Evolutionary conservation across 2,113 vertebrate species (phyloP).

Genomic region (Tragelaphus buxtoni): DNA sequence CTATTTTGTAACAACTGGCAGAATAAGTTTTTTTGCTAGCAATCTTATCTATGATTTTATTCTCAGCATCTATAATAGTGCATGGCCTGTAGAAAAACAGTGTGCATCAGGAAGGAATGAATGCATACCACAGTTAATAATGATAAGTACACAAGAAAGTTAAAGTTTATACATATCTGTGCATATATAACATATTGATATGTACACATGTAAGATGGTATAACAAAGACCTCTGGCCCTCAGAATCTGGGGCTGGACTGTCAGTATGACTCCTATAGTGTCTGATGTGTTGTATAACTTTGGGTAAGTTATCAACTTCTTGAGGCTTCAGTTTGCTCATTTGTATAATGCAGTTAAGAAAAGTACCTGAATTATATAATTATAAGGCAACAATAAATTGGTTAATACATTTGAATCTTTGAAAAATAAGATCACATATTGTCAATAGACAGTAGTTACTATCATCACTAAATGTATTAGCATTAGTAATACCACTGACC

Average conservation of each 20-base stretch:
- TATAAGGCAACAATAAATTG: not conserved
- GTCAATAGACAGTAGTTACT: not conserved
- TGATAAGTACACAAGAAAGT: too few relatives aligned
- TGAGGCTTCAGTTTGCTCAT: not conserved
- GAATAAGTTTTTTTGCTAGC: not conserved
- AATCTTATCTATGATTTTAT: not conserved
- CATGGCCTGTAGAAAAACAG: not conserved
- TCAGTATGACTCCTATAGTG: not conserved
- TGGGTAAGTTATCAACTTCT: not conserved
- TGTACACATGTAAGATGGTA: fast-evolving
- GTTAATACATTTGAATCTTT: not conserved
- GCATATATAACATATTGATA: not conserved
- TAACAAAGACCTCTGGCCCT: not conserved
- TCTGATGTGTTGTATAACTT: not conserved
- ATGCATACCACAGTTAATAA: not conserved
- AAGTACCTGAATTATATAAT: not conserved
- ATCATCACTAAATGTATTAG: not conserved
- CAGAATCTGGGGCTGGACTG: not conserved
- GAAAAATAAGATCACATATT: not conserved
- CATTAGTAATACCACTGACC: not conserved
- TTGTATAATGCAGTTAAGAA: not conserved
- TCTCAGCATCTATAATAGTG: not conserved
- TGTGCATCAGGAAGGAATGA: not conserved
- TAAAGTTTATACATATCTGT: not conserved
- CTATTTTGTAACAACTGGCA: not conserved